Evolutionary conservation across 2,113 vertebrate species (phyloP), one percentile per base, ranked within the genome.

Genomic region (Brienomyrus brachyistius): DNA sequence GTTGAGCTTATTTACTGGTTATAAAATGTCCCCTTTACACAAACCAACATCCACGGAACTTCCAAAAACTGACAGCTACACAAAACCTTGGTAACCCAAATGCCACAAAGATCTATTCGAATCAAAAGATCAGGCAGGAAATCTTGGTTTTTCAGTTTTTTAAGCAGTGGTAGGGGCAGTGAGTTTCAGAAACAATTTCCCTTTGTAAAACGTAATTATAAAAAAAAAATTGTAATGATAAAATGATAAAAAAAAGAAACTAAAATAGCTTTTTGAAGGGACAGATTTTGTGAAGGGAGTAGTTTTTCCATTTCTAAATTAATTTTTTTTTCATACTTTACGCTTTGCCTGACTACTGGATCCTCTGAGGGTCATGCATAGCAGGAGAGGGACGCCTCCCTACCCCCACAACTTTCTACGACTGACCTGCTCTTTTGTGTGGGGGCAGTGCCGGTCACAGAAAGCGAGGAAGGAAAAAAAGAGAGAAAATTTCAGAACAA

Each of bases 351-450:
- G 40, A n/a, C 45, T 86, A 51, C 15, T 10, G 9, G 35, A 59
- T 4, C 35, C 9, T 23, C 86, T 21, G 11, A 52, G 70, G 48
- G 50, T 23, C 83, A 45, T 52, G 19, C 40, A 48, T 15, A 43
- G 45, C 15, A 3, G 43, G 13, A 7, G 1, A 48, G 50, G 59
- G 35, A 21, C 4, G 2, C 54, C 66, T 9, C 83, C 45, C 45
- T 23, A 47, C 11, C 27, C 45, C 80, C 31, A 82, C 40, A 35
- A 90, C 84, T 93, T 93, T 90, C 45, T 23, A 93, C 89, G 45
- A 90, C 88, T 94, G 93, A 95, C 93, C 91, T 94, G 85, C 83
- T 93, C 91, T 54, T 91, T 93, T 94, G 87, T 92, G 88, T 13
- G 90, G 85, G 89, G 90, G 87, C 45, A 15, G 31, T 19, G 56